Conservation (phyloP, 2,888 invertebrate genomes). For the Dicyrtomina minuta region DNA sequence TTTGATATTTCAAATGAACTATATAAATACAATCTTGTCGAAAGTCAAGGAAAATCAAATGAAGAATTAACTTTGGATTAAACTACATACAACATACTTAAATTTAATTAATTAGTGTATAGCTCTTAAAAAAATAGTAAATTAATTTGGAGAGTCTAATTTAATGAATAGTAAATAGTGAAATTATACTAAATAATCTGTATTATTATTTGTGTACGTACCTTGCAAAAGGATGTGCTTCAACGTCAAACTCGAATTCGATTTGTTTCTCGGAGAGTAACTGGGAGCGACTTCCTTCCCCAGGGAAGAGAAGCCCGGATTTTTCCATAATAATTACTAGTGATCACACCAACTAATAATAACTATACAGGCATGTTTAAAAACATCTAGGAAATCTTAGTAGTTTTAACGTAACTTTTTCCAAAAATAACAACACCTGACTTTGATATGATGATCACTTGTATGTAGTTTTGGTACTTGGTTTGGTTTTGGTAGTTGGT, state of each 20-base stretch:
- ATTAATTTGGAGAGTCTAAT: no score
- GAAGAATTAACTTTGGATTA: not conserved
- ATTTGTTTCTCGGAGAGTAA: conserved; percentile 73
- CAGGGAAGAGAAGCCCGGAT: conserved; percentile 69
- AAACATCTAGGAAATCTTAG: no score
- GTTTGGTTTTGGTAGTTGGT: no score
- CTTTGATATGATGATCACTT: no score
- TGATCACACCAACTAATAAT: no score
- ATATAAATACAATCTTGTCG: not conserved
- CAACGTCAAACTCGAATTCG: conserved; percentile 74
- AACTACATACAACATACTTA: not conserved
- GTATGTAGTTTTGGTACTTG: no score
- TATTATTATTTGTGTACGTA: conserved; percentile 58
- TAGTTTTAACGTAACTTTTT: no score
- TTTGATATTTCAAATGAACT: not conserved
- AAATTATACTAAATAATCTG: not conserved
- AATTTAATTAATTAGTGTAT: not conserved
- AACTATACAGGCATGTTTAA: no score
- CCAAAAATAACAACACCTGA: no score
- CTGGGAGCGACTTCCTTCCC: conserved; percentile 67
- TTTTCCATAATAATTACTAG: no score
- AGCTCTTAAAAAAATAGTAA: not conserved
- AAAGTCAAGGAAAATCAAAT: not conserved
- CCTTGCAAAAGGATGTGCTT: conserved; percentile 83
- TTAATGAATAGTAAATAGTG: not conserved